phyloP scores from a whole-genome alignment of 2,888 invertebrate genomes.

The Noctuana brunneofusca region DNA sequence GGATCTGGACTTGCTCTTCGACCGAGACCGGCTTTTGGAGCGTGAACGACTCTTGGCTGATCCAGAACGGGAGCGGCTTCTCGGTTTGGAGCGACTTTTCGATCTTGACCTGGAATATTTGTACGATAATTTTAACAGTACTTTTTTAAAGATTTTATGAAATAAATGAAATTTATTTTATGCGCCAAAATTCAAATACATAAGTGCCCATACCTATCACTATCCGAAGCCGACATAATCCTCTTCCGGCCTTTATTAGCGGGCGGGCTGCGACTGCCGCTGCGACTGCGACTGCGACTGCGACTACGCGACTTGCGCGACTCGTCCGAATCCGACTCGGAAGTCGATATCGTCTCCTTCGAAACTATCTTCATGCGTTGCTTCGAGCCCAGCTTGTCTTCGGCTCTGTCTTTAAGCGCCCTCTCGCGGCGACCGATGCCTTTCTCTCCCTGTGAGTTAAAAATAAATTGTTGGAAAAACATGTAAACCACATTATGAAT shows the following conservation, averaged over 20 bases:
- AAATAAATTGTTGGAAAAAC: background rate
- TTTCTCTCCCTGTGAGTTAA: constrained; percentile 58
- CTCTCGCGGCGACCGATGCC: constrained; percentile 72
- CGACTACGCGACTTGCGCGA: constrained; percentile 58
- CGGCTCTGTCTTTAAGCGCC: constrained; percentile 60
- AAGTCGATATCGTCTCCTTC: constrained; percentile 96
- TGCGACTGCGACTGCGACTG: constrained; percentile 66
- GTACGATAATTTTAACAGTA: background rate
- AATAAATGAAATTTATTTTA: too few species aligned
- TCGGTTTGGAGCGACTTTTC: constrained; percentile 69
- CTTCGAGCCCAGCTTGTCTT: constrained; percentile 90
- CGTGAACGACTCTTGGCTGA: constrained; percentile 60
- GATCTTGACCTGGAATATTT: constrained; percentile 39
- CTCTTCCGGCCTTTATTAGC: constrained; percentile 79
- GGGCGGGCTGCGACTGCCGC: constrained; percentile 77
- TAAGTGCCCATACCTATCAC: constrained; percentile 62
- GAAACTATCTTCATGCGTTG: constrained; percentile 95
- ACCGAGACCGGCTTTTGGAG: constrained; percentile 56
- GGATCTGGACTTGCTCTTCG: constrained; percentile 54
- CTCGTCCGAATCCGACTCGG: constrained; percentile 89
- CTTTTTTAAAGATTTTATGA: too few species aligned
- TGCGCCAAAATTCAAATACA: background rate
- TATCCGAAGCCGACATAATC: constrained; percentile 85
- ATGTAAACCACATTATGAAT: background rate
- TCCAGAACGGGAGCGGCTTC: constrained; percentile 60